Conservation (phyloP, 2,888 invertebrate species). For the Spatulosminthurus flaviceps region DNA sequence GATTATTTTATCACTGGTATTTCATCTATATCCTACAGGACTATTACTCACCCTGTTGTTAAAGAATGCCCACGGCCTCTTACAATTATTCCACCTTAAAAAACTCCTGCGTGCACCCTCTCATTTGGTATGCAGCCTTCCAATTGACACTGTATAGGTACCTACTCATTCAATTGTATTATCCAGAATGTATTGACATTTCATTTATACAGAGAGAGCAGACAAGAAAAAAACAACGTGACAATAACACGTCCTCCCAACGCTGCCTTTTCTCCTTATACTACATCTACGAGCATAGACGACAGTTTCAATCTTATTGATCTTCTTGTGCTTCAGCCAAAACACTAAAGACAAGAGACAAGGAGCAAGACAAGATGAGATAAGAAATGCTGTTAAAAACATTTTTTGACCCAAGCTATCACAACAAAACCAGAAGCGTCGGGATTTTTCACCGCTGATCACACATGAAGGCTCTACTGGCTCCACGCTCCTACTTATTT, state of each 20-base stretch:
- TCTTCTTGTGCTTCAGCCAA: too few species aligned
- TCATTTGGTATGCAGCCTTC: background rate
- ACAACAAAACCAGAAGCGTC: constrained; percentile 9
- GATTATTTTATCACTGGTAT: constrained; percentile 48
- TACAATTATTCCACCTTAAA: constrained; percentile 10
- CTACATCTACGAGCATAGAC: too few species aligned
- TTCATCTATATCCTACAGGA: constrained; percentile 36
- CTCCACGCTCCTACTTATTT: background rate
- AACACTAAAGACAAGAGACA: background rate
- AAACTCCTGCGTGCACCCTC: background rate
- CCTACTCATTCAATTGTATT: too few species aligned
- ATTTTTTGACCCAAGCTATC: constrained; percentile 11
- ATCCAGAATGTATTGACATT: too few species aligned
- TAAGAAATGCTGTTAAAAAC: constrained; percentile 4
- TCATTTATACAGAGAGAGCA: too few species aligned
- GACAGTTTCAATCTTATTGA: too few species aligned
- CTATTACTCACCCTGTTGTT: constrained; percentile 36
- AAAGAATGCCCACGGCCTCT: constrained; percentile 25
- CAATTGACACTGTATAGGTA: background rate
- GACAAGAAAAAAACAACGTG: too few species aligned
- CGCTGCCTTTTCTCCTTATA: too few species aligned
- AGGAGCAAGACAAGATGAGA: background rate
- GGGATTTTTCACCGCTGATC: background rate
- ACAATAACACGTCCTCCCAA: too few species aligned
- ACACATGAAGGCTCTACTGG: background rate